These are phyloP conservation scores for Sphaeridia pumilis DNA, from an alignment of 2,888 invertebrate genomes.

Conservation along the genomic window DNA sequence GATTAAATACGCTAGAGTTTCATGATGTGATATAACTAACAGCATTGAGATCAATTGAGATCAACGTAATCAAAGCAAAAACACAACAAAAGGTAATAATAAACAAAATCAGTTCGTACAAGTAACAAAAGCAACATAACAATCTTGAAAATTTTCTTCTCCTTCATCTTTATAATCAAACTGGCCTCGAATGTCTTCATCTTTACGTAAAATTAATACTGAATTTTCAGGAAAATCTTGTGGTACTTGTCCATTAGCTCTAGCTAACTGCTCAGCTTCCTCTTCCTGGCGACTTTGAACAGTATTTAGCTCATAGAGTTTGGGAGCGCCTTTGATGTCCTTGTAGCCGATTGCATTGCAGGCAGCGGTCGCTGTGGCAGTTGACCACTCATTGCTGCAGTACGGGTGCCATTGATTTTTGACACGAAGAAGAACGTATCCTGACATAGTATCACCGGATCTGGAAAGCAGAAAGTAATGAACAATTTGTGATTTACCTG, in stretches of 20 bases:
- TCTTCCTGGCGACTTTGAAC: conserved; percentile 1
- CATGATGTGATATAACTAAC: too few relatives aligned
- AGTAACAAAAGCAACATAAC: conserved; percentile 6
- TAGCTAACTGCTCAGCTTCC: background rate
- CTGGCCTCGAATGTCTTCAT: conserved; percentile 9
- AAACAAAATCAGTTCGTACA: conserved; percentile 2
- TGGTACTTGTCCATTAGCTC: background rate
- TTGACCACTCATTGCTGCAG: conserved; percentile 18
- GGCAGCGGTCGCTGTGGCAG: conserved; percentile 8
- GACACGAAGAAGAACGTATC: conserved; percentile 19
- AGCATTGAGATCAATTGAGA: too few relatives aligned
- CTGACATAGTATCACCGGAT: background rate
- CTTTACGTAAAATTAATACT: conserved; percentile 5
- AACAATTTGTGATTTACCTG: background rate
- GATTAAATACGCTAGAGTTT: too few relatives aligned
- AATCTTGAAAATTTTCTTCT: background rate
- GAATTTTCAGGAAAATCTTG: background rate
- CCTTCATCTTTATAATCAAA: background rate
- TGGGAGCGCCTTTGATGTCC: background rate
- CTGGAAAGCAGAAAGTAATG: background rate
- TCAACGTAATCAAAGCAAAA: too few relatives aligned
- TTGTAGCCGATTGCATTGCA: conserved; percentile 13
- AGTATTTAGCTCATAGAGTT: conserved; percentile 2
- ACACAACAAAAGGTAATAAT: too few relatives aligned
- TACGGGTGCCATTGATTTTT: conserved; percentile 21